These are phyloP conservation scores for Cantharis rufa DNA, from an alignment of 2,888 invertebrate species.

Conservation along the genomic window DNA sequence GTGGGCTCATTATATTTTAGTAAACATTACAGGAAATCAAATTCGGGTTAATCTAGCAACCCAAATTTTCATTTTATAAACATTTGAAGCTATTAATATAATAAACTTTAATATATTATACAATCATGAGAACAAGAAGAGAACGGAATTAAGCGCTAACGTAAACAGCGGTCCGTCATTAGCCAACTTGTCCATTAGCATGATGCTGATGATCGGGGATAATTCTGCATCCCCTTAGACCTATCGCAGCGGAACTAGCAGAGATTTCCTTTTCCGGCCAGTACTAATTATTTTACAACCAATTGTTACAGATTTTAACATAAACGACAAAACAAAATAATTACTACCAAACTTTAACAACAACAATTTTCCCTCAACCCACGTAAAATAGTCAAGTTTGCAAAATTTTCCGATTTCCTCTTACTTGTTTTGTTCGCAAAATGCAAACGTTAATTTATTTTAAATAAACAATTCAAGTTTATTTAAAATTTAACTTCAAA, in stretches of 20 bases:
- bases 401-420: background rate
- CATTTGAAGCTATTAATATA: background rate
- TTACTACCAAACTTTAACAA: conserved; percentile 5
- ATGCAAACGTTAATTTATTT: background rate
- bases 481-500: background rate
- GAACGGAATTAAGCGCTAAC: conserved; percentile 46
- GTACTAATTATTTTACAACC: conserved; percentile 40
- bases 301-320: conserved; percentile 33
- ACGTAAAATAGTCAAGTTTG: background rate
- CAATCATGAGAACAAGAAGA: conserved; percentile 23
- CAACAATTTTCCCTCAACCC: background rate
- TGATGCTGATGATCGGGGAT: conserved; percentile 46
- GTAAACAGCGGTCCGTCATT: conserved; percentile 51
- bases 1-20: background rate
- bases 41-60: background rate
- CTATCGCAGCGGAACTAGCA: conserved; percentile 44
- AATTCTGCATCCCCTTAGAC: conserved; percentile 45
- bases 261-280: conserved; percentile 43
- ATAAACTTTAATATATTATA: background rate
- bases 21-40: background rate
- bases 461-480: background rate
- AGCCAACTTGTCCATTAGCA: conserved; percentile 50
- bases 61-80: background rate
- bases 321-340: conserved; percentile 12
- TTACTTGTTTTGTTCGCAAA: background rate